Evolutionary conservation across 2,797 vertebrate species (phyloP).

Genomic region (Danionella dracula): DNA sequence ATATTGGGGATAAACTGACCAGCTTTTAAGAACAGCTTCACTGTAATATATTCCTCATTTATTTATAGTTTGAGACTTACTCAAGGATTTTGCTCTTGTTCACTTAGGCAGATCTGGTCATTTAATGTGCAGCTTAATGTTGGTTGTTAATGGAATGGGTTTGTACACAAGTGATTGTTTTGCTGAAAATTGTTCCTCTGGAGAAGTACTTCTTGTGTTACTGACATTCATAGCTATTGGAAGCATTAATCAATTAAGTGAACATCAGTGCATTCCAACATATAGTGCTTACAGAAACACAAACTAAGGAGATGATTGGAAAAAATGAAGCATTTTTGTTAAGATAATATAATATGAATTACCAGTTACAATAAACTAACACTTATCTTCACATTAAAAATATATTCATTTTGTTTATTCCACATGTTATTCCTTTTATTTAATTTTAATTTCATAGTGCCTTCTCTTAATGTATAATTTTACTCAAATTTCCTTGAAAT

Average conservation of each 20-base stretch:
- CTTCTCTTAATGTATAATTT: too few relatives aligned
- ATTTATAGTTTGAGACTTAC: background rate
- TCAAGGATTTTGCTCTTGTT: background rate
- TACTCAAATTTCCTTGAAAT: too few relatives aligned
- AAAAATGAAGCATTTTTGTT: too few relatives aligned
- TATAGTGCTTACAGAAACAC: conserved; percentile 15
- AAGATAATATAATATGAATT: too few relatives aligned
- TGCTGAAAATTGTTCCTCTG: conserved; percentile 11
- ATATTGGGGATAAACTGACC: too few relatives aligned
- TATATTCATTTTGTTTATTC: too few relatives aligned
- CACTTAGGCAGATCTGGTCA: background rate
- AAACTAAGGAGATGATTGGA: conserved; percentile 22
- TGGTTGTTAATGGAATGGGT: conserved; percentile 30
- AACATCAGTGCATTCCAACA: conserved; percentile 34
- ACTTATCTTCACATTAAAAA: too few relatives aligned
- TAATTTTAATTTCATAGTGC: too few relatives aligned
- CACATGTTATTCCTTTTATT: too few relatives aligned
- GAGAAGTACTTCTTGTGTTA: conserved; percentile 20
- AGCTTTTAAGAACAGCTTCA: background rate
- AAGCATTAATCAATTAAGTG: conserved; percentile 39
- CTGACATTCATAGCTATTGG: conserved; percentile 31
- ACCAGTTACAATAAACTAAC: too few relatives aligned
- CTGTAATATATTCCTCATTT: conserved; percentile 1
- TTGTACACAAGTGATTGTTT: conserved; percentile 21
- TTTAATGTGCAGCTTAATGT: conserved; percentile 22